Base-by-base conservation (phyloP, 53 echinoderm and acorn worm species). In the Paracentrotus lividus region DNA sequence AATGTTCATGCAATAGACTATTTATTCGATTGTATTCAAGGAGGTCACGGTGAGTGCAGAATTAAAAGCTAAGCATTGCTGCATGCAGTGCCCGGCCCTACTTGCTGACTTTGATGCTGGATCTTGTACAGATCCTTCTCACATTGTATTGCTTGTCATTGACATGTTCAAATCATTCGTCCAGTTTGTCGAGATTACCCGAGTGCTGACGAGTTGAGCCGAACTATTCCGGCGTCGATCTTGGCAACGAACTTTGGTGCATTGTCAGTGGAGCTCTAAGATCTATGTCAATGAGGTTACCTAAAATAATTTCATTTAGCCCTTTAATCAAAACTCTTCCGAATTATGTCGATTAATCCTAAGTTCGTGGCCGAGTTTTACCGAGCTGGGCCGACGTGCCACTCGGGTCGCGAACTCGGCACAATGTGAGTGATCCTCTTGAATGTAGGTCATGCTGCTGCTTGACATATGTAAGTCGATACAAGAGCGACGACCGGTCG, bases 401-500 rank as follows among this genome's bases (percentile, higher is more conserved):
- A 5, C 40, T 21, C 76, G 40, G 42, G 76, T 76, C n/a, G n/a
- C n/a, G n/a, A 31, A 36, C 36, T 69, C 42, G 16, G 42, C 7
- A 16, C 42, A 23, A 47, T 81, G 81, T 45, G 81, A 47, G 26
- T 4, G 2, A 47, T 44, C 45, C 44, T 81, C 18, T 0, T 8
- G 81, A 81, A 49, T 81, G 49, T 81, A 42, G 81, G 44, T 26
- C 81, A 24, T n/a, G 8, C 12, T 44, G 47, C 81, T 45, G 45
- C 8, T 38, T 47, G 47, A 47, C 81, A 81, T 47, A 26, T 45
- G 81, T n/a, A 45, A 81, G 45, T 81, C 27, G 81, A 81, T 81
- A 49, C 26, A 26, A 14, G 81, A 49, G 81, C 49, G 81, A 81
- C 47, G 49, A 49, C 81, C 81, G 81, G 47, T 81, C 24, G 81